Conservation (phyloP, 2,797 vertebrate genomes). For the Pantherophis vulpinus region DNA sequence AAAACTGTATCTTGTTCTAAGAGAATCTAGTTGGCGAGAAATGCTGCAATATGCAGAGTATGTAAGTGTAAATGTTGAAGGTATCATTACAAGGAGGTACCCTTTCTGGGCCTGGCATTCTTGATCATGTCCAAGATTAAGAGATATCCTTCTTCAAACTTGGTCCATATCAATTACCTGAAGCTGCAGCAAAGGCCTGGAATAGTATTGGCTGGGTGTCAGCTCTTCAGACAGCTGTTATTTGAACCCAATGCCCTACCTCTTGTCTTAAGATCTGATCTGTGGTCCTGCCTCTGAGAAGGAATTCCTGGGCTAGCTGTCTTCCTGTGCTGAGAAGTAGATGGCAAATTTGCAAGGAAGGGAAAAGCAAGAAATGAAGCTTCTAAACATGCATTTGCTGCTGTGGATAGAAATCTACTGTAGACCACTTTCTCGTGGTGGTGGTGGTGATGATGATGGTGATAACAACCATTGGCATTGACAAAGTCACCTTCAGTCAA, state of each 20-base stretch:
- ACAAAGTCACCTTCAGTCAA: background rate
- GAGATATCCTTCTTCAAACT: background rate
- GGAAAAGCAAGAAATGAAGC: background rate
- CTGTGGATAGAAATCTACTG: background rate
- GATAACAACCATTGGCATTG: background rate
- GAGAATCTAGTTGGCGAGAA: background rate
- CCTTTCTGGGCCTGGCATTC: background rate
- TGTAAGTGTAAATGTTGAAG: background rate
- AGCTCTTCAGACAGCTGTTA: constrained; percentile 17
- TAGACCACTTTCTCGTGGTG: background rate
- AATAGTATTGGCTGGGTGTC: background rate
- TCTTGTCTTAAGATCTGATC: background rate
- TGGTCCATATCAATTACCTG: constrained; percentile 15
- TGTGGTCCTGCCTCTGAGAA: background rate
- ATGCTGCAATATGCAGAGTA: background rate
- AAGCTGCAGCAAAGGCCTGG: constrained; percentile 1
- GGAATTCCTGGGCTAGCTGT: background rate
- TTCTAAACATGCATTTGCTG: background rate
- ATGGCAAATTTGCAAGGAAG: background rate
- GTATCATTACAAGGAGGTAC: constrained; percentile 1
- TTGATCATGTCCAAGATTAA: background rate
- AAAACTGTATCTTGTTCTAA: background rate
- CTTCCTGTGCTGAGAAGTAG: background rate
- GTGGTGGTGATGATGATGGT: accelerated
- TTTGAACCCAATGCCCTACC: constrained; percentile 26